These are phyloP conservation scores for Ptychobarbus kaznakovi DNA, from an alignment of 2,797 vertebrate species.

Conservation along the genomic window DNA sequence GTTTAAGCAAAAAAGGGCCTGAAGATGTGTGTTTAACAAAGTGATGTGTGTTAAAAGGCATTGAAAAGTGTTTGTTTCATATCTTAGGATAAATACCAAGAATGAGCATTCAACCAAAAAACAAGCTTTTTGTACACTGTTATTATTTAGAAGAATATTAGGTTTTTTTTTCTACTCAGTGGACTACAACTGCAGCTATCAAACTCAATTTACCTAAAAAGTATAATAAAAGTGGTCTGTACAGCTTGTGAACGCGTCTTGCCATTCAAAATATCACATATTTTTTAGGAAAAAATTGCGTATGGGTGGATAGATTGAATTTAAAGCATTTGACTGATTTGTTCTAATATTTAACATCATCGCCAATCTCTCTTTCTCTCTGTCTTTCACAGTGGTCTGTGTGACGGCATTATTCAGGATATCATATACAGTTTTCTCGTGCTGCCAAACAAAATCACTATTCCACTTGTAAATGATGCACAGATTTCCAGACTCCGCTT, in stretches of 20 bases:
- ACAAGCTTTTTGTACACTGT: too few species aligned
- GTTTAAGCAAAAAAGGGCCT: not conserved
- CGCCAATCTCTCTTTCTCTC: not conserved
- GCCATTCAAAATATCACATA: not conserved
- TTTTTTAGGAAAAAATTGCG: not conserved
- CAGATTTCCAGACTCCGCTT: slow-evolving; percentile 87
- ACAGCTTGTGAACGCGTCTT: not conserved
- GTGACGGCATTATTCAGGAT: slow-evolving; percentile 91
- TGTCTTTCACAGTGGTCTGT: slow-evolving; percentile 82
- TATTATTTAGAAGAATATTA: not conserved
- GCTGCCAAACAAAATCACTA: slow-evolving; percentile 91
- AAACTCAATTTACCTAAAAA: not conserved
- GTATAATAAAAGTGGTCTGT: not conserved
- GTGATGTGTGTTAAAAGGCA: not conserved
- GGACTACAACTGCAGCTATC: not conserved
- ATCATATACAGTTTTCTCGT: slow-evolving; percentile 91
- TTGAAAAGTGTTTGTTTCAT: not conserved
- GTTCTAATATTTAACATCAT: not conserved
- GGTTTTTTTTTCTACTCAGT: not conserved
- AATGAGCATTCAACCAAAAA: not conserved
- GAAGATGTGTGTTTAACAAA: not conserved
- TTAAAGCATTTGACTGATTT: not conserved
- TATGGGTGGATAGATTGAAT: not conserved
- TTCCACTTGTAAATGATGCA: slow-evolving; percentile 89
- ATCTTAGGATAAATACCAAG: not conserved